Conservation (phyloP, 1,140 invertebrate genomes). For the Himalopsyche phryganea region DNA sequence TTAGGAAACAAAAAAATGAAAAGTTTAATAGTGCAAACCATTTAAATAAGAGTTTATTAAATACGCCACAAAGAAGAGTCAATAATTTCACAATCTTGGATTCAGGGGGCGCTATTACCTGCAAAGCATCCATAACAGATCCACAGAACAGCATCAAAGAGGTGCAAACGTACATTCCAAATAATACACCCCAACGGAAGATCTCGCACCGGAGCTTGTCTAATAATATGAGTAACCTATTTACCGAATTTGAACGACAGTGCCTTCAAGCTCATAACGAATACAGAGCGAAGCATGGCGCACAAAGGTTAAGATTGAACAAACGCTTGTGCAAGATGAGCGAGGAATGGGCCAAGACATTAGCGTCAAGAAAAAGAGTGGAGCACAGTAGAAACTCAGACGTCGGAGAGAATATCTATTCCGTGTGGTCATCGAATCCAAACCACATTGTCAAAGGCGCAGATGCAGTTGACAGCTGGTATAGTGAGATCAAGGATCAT, state of each 20-base stretch:
- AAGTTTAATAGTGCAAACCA: too few relatives aligned
- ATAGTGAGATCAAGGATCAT: conserved; percentile 58
- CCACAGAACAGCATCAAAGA: too few relatives aligned
- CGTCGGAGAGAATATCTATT: conserved; percentile 82
- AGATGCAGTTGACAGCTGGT: conserved; percentile 74
- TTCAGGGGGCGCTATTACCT: too few relatives aligned
- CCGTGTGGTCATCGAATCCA: conserved; percentile 68
- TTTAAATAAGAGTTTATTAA: too few relatives aligned
- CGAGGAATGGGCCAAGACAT: conserved; percentile 75
- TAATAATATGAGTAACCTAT: neutral
- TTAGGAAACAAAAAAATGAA: too few relatives aligned
- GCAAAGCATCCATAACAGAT: too few relatives aligned
- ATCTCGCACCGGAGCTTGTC: too few relatives aligned
- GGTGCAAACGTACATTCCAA: too few relatives aligned
- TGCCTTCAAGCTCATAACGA: conserved; percentile 74
- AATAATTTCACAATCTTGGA: too few relatives aligned
- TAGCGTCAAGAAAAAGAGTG: conserved; percentile 65
- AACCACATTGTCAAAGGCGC: conserved; percentile 64
- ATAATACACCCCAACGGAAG: too few relatives aligned
- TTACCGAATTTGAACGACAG: conserved; percentile 53
- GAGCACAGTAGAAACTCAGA: conserved; percentile 71
- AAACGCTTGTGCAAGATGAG: conserved; percentile 69
- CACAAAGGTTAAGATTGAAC: conserved; percentile 63
- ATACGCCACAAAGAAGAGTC: too few relatives aligned
- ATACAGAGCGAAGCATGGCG: conserved; percentile 68